Base-by-base conservation (phyloP, 1,140 invertebrate genomes). In the Drosophila lowei region DNA sequence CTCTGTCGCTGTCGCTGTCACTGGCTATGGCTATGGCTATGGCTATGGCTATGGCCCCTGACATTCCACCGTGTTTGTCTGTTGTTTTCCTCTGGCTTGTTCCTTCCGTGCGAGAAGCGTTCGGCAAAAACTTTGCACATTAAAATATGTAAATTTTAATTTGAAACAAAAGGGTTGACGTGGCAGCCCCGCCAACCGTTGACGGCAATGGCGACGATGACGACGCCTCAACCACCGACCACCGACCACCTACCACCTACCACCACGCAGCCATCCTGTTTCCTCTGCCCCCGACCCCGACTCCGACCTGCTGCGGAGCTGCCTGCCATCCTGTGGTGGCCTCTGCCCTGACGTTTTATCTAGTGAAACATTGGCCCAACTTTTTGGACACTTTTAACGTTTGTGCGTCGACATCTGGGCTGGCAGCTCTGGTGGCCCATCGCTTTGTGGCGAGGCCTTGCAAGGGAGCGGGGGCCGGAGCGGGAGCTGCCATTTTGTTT, bases 61-160 rank as follows among this genome's bases (percentile, higher is more conserved):
- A 30, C 18, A 30, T 18, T 44, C 34, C 28, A 41, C 7, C 30
- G 6, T 38, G 16, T 47, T 13, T 62, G 43, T 50, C 16, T 56
- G 21, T 72, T 65, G 57, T 79, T 72, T 58, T 61, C 48, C 54
- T 55, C 65, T 55, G 74, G 53, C 25, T 60, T 42, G 55, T 60
- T 34, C 61, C 62, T 60, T 49, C 56, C 48, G 67, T 63, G 52
- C 46, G 30, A 63, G 59, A 43, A 48, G 11, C 44, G 62, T 64
- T 67, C 38, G 44, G 59, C 72, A 77, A 77, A 70, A 89, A 89
- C 79, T 89, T 89, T 89, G 85, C 85, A 84, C 84, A 89, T 89
- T 89, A 89, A 89, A 89, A 79, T 89, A 89, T 88, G 84, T 89
- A 89, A 89, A 89, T 89, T 89, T 86, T 86, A 88, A 86, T 86